A percentile compares a stretch with the other conserved stretches of the same genome.
Evolutionary conservation across 2,113 vertebrate genomes (phyloP).

Genomic region (Lathamus discolor): DNA sequence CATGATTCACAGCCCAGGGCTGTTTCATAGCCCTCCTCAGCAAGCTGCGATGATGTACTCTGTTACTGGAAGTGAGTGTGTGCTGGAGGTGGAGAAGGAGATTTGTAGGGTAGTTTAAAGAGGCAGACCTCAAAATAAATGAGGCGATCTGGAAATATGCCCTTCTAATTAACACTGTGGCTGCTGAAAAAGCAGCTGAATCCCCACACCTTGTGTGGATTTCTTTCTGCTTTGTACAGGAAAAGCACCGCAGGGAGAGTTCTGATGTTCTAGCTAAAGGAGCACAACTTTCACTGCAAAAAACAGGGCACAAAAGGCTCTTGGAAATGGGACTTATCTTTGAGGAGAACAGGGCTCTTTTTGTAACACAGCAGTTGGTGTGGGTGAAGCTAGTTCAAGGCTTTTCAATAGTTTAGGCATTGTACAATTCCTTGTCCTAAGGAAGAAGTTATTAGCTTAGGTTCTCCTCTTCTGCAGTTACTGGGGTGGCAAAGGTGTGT

Average conservation of each 20-base stretch:
- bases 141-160: background rate
- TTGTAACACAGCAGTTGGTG: fast-evolving
- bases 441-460: background rate
- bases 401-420: background rate
- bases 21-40: background rate
- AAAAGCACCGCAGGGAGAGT: background rate
- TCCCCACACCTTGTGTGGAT: background rate
- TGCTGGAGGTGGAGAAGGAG: background rate
- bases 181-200: background rate
- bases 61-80: background rate
- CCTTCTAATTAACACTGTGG: background rate
- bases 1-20: background rate
- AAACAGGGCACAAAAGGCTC: background rate
- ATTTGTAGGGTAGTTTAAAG: background rate
- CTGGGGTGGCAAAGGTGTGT: fast-evolving
- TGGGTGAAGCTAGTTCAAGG: background rate
- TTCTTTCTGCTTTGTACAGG: background rate
- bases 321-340: background rate
- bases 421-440: background rate
- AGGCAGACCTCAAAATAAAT: background rate
- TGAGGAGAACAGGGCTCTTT: background rate
- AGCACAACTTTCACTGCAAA: background rate
- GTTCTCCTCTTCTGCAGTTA: background rate
- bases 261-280: background rate
- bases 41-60: background rate